These are phyloP conservation scores for Brachionus plicatilis DNA, from an alignment of 1,140 invertebrate species.

Conservation along the genomic window DNA sequence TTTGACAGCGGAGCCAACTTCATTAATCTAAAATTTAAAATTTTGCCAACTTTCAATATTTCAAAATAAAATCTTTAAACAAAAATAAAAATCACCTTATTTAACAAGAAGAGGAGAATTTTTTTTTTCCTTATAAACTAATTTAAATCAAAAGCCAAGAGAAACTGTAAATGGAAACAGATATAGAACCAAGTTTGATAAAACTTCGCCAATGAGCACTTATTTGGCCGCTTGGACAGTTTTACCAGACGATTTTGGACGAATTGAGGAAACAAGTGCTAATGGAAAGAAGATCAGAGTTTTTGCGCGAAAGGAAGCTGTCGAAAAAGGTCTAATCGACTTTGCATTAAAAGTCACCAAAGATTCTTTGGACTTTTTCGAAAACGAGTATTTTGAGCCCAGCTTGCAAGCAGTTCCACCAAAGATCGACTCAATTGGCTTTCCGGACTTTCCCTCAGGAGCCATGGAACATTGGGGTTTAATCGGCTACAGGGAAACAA, in stretches of 20 bases:
- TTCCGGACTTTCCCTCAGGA: slow-evolving; percentile 37
- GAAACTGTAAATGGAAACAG: neutral
- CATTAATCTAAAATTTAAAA: too few species aligned
- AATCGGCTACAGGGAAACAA: slow-evolving; percentile 51
- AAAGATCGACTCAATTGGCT: slow-evolving; percentile 17
- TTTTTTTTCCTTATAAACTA: neutral
- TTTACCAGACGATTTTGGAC: slow-evolving; percentile 28
- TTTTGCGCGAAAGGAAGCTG: slow-evolving; percentile 19
- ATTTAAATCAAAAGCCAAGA: neutral
- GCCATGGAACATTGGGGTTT: slow-evolving; percentile 80
- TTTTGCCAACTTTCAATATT: too few species aligned
- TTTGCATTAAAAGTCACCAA: slow-evolving; percentile 17
- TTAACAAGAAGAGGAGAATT: neutral
- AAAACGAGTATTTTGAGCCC: neutral
- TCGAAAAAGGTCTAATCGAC: neutral
- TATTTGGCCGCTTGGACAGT: slow-evolving; percentile 71
- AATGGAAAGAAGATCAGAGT: slow-evolving; percentile 11
- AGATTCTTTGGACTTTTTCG: neutral
- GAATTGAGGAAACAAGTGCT: neutral
- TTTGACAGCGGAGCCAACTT: too few species aligned
- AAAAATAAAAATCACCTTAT: too few species aligned
- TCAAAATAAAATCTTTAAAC: too few species aligned
- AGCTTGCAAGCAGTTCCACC: neutral
- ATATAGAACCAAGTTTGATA: slow-evolving; percentile 14
- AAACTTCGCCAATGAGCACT: slow-evolving; percentile 67